A percentile compares a stretch with the other conserved stretches of the same genome.
Evolutionary conservation across 2,797 vertebrate genomes (phyloP).

Genomic region (Morelia viridis): DNA sequence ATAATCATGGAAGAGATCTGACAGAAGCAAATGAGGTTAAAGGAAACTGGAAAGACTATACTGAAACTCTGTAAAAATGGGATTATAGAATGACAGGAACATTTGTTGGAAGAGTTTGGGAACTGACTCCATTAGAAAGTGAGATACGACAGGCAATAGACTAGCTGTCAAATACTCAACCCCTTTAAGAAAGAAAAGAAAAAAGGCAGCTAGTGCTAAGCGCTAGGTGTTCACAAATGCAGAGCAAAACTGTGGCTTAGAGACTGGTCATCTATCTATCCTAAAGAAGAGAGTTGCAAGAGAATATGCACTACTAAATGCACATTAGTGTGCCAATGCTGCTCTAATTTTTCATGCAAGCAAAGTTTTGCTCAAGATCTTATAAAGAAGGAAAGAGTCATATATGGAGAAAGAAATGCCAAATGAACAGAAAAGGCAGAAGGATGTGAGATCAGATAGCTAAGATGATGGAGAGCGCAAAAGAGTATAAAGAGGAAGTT

Average conservation of each 20-base stretch:
- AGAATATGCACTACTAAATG: not conserved
- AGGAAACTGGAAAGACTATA: not conserved
- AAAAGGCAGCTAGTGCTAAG: not conserved
- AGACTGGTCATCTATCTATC: no score
- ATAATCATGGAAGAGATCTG: not conserved
- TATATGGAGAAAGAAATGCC: not conserved
- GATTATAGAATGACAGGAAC: not conserved
- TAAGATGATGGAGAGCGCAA: not conserved
- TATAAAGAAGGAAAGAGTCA: not conserved
- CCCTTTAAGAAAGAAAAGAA: not conserved
- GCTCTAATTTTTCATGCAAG: not conserved
- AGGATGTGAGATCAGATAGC: not conserved
- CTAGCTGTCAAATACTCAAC: not conserved
- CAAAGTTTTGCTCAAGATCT: not conserved
- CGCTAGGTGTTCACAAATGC: not conserved
- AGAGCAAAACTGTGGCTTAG: not conserved
- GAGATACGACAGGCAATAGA: not conserved
- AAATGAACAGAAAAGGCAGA: not conserved
- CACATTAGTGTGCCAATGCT: not conserved
- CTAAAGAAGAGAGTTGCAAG: not conserved
- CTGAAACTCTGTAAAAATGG: not conserved
- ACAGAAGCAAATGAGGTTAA: not conserved
- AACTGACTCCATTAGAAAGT: not conserved
- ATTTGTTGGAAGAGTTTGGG: not conserved
- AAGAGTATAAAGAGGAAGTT: not conserved